Percentiles rank a stretch among this genome's conserved stretches.
Conservation (phyloP, 2,888 invertebrate genomes). For the Eupeodes luniger region DNA sequence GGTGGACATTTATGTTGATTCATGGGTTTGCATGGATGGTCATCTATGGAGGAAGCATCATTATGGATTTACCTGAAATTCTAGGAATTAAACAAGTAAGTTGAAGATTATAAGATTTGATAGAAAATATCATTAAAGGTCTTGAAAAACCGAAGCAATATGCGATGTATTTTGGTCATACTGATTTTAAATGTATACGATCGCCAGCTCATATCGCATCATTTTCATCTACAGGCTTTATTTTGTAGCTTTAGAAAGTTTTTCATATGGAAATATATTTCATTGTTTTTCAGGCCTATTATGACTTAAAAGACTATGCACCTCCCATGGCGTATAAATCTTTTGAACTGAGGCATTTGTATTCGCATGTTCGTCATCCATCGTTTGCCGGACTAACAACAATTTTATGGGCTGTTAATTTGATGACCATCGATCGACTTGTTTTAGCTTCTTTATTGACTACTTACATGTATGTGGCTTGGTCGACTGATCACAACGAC, state of each 20-base stretch:
- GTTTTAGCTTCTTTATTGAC: constrained; percentile 85
- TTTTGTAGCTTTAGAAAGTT: too few species aligned
- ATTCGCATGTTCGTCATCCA: constrained; percentile 87
- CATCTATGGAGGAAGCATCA: constrained; percentile 87
- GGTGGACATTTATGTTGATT: constrained; percentile 84
- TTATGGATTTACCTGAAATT: constrained; percentile 87
- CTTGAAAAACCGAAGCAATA: background rate
- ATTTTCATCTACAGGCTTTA: too few species aligned
- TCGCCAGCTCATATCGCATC: too few species aligned
- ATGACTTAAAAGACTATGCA: constrained; percentile 85
- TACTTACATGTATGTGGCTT: constrained; percentile 86
- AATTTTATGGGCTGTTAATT: constrained; percentile 86
- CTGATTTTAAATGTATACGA: too few species aligned
- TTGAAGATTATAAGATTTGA: background rate
- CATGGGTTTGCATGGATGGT: constrained; percentile 86
- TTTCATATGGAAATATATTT: background rate
- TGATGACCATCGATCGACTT: constrained; percentile 87
- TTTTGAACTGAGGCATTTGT: constrained; percentile 85
- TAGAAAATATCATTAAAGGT: too few species aligned
- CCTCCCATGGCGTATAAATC: constrained; percentile 86
- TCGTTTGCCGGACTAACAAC: constrained; percentile 86
- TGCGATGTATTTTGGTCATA: background rate
- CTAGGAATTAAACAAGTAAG: constrained; percentile 86
- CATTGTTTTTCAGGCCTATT: constrained; percentile 84
- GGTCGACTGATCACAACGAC: constrained; percentile 86